Conservation (phyloP, 1,140 invertebrate species). For the Caenorhabditis elegans region WBcel235 BX284602.5:14212501-14213000, state of each 20-base stretch:
- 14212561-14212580: conserved; percentile 19
- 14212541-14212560: conserved; percentile 3
- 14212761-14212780: background rate
- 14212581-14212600: background rate
- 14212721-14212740: background rate
- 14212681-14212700: conserved; percentile 2
- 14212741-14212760: conserved; percentile 1
- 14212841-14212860: background rate
- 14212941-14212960: background rate
- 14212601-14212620: background rate
- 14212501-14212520: too few relatives aligned
- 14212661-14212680: conserved; percentile 3
- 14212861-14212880: background rate
- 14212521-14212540: too few relatives aligned
- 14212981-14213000: background rate
- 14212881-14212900: background rate
- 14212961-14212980: background rate
- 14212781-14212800: background rate
- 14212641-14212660: background rate
- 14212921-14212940: conserved; percentile 16
- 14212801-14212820: background rate
- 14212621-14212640: conserved; percentile 16
- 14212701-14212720: background rate
- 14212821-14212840: background rate
- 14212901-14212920: background rate